Conservation (phyloP, 1,140 invertebrate genomes). For the Trissolcus basalis region DNA sequence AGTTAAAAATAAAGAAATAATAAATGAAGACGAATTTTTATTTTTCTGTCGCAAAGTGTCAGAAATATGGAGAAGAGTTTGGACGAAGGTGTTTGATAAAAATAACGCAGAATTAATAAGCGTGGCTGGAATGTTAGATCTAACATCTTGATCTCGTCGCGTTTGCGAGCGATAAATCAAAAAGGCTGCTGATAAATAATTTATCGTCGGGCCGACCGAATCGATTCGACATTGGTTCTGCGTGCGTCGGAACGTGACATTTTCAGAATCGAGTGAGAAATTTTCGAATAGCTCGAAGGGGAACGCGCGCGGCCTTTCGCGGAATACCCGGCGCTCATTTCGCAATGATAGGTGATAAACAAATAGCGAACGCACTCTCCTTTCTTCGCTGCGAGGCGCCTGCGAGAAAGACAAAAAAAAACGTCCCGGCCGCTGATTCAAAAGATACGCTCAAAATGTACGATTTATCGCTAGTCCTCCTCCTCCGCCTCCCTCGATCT, state of each 20-base stretch:
- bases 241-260: slow-evolving; percentile 66
- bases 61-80: no score
- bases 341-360: slow-evolving; percentile 60
- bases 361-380: slow-evolving; percentile 59
- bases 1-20: no score
- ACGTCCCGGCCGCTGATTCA: slow-evolving; percentile 38
- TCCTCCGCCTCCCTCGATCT: slow-evolving; percentile 8
- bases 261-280: slow-evolving; percentile 69
- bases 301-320: slow-evolving; percentile 64
- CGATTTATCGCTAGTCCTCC: slow-evolving; percentile 34
- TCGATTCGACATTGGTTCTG: slow-evolving; percentile 21
- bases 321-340: slow-evolving; percentile 31
- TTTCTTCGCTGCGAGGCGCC: slow-evolving; percentile 55
- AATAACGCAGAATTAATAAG: no score
- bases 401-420: slow-evolving; percentile 9
- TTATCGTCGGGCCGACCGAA: slow-evolving; percentile 26
- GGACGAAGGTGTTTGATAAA: no score
- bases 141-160: slow-evolving; percentile 1
- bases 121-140: no score
- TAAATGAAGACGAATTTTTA: no score
- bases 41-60: no score
- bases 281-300: slow-evolving; percentile 63
- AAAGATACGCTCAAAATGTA: slow-evolving; percentile 43
- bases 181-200: slow-evolving; percentile 10
- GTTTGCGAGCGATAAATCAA: slow-evolving; percentile 14